A percentile compares a stretch with the other conserved stretches of the same genome.
Evolutionary conservation across 2,797 vertebrate genomes (phyloP).

Genomic region (Tympanoctomys barrerae): DNA sequence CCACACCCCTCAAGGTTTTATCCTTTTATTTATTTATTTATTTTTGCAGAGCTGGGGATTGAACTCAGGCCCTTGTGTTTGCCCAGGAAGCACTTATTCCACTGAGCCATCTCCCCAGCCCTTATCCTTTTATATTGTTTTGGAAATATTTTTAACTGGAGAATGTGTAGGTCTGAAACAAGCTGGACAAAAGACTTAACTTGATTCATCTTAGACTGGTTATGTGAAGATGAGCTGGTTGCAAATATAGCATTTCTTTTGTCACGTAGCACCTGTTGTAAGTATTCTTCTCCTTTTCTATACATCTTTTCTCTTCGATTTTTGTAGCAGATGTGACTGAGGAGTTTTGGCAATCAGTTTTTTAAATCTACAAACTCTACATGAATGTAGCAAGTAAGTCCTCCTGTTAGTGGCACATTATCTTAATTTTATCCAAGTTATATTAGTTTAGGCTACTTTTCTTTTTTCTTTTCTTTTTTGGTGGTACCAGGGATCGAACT

Average conservation of each 20-base stretch:
- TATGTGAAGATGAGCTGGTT: background rate
- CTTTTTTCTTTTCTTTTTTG: too few relatives aligned
- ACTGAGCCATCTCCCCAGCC: too few relatives aligned
- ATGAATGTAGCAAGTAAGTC: background rate
- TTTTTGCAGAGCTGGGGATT: too few relatives aligned
- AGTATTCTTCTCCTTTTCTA: background rate
- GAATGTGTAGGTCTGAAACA: background rate
- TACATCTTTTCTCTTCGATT: background rate
- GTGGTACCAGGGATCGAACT: too few relatives aligned
- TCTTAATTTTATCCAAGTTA: background rate
- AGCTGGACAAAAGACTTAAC: background rate
- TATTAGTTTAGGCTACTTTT: slow-evolving; percentile 20
- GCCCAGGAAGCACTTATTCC: too few relatives aligned
- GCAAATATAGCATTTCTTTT: slow-evolving; percentile 42
- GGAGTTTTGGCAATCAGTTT: background rate
- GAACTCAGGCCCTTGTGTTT: too few relatives aligned
- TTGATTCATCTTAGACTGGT: background rate
- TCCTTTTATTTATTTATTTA: background rate
- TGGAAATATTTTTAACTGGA: slow-evolving; percentile 13
- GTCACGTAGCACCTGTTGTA: background rate
- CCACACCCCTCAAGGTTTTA: background rate
- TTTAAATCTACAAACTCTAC: background rate
- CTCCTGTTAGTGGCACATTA: background rate
- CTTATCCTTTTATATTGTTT: background rate
- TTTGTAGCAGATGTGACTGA: background rate